Conservation (phyloP, 92 coral and sea anemone genomes). For the Phenganax marumi region DNA sequence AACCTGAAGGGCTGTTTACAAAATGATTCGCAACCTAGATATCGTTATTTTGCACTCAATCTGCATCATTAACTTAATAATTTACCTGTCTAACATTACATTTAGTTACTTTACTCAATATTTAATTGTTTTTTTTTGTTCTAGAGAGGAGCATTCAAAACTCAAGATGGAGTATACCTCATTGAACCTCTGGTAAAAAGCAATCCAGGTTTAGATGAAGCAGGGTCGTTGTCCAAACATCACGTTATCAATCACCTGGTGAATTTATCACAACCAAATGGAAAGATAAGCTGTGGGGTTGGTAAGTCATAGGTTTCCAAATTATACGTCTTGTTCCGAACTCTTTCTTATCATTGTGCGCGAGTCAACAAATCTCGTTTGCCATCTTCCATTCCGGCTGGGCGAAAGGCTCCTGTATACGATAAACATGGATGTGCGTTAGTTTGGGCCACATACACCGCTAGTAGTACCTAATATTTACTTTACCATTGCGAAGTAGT, state of each 20-base stretch:
- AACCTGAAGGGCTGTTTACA: too few species aligned
- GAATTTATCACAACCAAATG: not conserved
- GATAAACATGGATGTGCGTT: not conserved
- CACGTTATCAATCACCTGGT: slow-evolving; percentile 27
- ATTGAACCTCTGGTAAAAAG: slow-evolving; percentile 21
- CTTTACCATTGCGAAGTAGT: not conserved
- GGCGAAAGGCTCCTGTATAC: not conserved
- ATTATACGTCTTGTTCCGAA: too few species aligned
- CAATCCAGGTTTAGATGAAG: slow-evolving; percentile 16
- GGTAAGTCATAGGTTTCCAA: slow-evolving; percentile 23
- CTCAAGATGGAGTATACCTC: slow-evolving; percentile 42
- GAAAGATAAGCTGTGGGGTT: slow-evolving; percentile 3
- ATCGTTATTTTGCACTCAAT: too few species aligned
- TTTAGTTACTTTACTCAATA: not conserved
- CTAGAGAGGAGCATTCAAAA: slow-evolving; percentile 82
- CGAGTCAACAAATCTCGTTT: not conserved
- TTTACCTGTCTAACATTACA: not conserved
- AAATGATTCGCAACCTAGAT: too few species aligned
- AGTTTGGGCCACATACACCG: not conserved
- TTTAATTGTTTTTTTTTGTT: slow-evolving; percentile 8
- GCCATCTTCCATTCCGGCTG: not conserved
- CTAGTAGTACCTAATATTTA: not conserved
- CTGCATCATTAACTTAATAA: too few species aligned
- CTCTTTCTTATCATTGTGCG: not conserved
- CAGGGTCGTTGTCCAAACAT: not conserved